A percentile compares a stretch with the other conserved stretches of the same genome.
These are phyloP conservation scores for Lasioglossum calceatum DNA, from an alignment of 2,888 invertebrate genomes.

Conservation along the genomic window DNA sequence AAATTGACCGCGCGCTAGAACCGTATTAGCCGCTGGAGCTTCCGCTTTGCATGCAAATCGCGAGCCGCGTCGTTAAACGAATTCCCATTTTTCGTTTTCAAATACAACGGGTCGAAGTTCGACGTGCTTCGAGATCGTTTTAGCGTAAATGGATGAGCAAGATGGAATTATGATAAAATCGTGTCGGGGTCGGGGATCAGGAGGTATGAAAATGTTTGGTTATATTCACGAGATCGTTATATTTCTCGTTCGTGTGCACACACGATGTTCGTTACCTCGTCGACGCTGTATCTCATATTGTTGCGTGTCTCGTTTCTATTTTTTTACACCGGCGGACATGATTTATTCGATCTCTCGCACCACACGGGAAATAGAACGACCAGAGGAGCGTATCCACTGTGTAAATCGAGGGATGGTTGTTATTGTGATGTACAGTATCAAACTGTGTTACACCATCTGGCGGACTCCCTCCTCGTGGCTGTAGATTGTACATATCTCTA, in stretches of 20 bases:
- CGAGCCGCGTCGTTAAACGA: not conserved
- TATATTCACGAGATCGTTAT: not conserved
- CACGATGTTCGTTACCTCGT: not conserved
- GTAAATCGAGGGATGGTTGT: not conserved
- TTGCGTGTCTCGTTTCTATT: not conserved
- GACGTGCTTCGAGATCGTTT: no score
- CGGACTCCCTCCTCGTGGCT: not conserved
- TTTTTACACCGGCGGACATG: not conserved
- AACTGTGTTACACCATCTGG: not conserved
- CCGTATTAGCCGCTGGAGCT: slow-evolving; percentile 37
- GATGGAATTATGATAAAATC: not conserved
- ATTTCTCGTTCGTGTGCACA: not conserved
- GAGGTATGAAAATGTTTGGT: not conserved
- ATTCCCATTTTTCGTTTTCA: not conserved
- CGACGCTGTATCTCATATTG: not conserved
- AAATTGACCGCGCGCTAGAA: slow-evolving; percentile 48
- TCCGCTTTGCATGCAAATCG: slow-evolving; percentile 44
- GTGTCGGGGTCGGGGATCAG: not conserved
- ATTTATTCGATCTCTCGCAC: not conserved
- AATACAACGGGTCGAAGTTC: not conserved
- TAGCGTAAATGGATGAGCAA: no score
- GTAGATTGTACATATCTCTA: not conserved
- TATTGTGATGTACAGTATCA: not conserved
- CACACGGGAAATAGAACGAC: not conserved
- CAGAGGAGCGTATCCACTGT: not conserved